Percentiles rank a stretch among this genome's conserved stretches.
phyloP scores from a whole-genome alignment of 2,113 vertebrate genomes.

The Steatornis caripensis region DNA sequence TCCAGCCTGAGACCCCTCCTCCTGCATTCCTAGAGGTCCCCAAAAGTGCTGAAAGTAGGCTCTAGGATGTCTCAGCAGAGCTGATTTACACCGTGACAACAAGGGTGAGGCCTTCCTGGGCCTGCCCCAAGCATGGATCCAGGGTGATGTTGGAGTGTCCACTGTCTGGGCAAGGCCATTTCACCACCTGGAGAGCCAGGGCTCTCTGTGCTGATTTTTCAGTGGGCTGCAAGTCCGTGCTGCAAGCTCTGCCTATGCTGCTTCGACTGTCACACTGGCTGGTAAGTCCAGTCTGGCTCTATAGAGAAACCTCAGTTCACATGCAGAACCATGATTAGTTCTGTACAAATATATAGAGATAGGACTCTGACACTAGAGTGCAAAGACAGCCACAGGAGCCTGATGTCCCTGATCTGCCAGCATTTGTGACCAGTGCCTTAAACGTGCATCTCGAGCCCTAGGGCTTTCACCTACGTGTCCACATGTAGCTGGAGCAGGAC shows the following conservation, averaged over 20 bases:
- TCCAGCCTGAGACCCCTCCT: background rate
- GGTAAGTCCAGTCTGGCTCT: background rate
- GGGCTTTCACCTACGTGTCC: background rate
- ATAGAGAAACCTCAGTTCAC: background rate
- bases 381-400: background rate
- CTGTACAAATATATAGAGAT: background rate
- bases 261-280: background rate
- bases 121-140: background rate
- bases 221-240: background rate
- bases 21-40: background rate
- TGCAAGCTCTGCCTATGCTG: background rate
- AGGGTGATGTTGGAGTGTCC: background rate
- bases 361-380: background rate
- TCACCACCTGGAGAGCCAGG: background rate
- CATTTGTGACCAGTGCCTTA: background rate
- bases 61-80: background rate
- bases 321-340: background rate
- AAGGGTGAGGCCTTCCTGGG: background rate
- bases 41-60: background rate
- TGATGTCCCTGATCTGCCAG: background rate
- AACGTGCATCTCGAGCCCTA: background rate
- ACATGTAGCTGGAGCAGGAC: background rate
- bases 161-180: background rate
- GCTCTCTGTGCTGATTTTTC: background rate
- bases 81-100: background rate